These are phyloP conservation scores for Enoplolaimus lenunculus DNA, from an alignment of 2,888 invertebrate genomes.

Conservation along the genomic window DNA sequence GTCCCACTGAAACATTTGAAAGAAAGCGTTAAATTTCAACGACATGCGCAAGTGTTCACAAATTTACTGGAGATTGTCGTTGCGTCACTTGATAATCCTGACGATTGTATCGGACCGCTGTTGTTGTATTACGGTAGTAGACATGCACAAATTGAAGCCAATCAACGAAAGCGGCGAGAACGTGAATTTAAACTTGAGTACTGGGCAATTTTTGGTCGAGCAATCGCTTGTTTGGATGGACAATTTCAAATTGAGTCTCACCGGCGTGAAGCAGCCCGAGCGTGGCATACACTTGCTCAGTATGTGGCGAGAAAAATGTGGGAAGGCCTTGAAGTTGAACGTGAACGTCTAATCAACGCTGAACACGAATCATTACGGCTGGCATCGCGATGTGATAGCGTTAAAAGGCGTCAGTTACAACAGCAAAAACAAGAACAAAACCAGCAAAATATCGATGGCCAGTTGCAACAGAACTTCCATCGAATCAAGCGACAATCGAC, in stretches of 20 bases:
- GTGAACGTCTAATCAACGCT: slow-evolving; percentile 4
- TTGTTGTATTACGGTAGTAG: slow-evolving; percentile 23
- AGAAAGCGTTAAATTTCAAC: slow-evolving; percentile 16
- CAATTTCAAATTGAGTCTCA: slow-evolving; percentile 22
- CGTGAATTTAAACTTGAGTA: slow-evolving; percentile 26
- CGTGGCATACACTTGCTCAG: slow-evolving; percentile 23
- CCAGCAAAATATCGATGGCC: no score
- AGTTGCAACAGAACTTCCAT: no score
- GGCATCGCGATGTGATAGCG: no score
- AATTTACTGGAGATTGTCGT: slow-evolving; percentile 24
- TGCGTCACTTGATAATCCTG: slow-evolving; percentile 23
- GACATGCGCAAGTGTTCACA: slow-evolving; percentile 24
- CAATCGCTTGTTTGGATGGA: slow-evolving; percentile 23
- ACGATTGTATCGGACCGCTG: slow-evolving; percentile 22
- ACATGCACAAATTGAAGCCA: slow-evolving; percentile 24
- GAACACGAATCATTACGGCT: slow-evolving; percentile 13
- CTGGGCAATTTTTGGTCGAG: slow-evolving; percentile 25
- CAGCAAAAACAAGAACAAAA: no score
- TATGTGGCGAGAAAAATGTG: slow-evolving; percentile 25
- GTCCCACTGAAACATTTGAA: slow-evolving; percentile 4
- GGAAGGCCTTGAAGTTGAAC: slow-evolving; percentile 23
- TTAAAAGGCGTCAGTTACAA: no score
- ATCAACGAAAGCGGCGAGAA: no score
- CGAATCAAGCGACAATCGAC: no score
- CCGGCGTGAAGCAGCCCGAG: slow-evolving; percentile 23